Percentiles rank a stretch among this genome's conserved stretches.
These are phyloP conservation scores for Agrilus biguttatus DNA, from an alignment of 2,888 invertebrate genomes.

Conservation along the genomic window DNA sequence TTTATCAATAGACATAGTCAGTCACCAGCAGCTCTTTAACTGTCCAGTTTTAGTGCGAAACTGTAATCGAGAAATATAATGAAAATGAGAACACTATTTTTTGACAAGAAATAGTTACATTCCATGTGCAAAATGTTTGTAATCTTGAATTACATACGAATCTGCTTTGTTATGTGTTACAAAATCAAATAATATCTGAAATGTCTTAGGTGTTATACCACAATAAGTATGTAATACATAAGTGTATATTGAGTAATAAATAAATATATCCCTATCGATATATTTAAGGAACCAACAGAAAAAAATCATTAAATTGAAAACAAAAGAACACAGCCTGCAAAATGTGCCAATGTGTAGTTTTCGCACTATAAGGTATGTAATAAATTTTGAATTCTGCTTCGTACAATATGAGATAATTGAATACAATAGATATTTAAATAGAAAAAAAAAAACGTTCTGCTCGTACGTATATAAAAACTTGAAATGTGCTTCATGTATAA, in stretches of 20 bases:
- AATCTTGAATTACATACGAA: constrained; percentile 18
- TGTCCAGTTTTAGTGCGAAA: constrained; percentile 7
- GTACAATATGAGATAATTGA: too few relatives aligned
- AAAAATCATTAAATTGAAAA: too few relatives aligned
- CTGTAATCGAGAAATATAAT: constrained; percentile 6
- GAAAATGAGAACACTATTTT: constrained; percentile 25
- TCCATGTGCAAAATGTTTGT: constrained; percentile 23
- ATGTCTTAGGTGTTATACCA: constrained; percentile 31
- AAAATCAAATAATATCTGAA: constrained; percentile 28
- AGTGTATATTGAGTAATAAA: constrained; percentile 29
- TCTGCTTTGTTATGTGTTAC: constrained; percentile 31
- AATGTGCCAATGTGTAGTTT: too few relatives aligned
- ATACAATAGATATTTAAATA: too few relatives aligned
- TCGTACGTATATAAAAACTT: too few relatives aligned
- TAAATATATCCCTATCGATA: constrained; percentile 10
- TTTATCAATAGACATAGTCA: constrained; percentile 5
- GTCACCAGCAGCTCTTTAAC: constrained; percentile 9
- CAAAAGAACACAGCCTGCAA: too few relatives aligned
- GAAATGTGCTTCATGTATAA: too few relatives aligned
- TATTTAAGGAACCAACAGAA: too few relatives aligned
- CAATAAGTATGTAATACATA: constrained; percentile 34
- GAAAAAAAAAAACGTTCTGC: too few relatives aligned
- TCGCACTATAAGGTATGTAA: too few relatives aligned
- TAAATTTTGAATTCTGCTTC: too few relatives aligned
- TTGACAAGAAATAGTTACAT: constrained; percentile 28